Evolutionary conservation across 2,888 invertebrate species (phyloP).

Genomic region (Eupsilia transversa): DNA sequence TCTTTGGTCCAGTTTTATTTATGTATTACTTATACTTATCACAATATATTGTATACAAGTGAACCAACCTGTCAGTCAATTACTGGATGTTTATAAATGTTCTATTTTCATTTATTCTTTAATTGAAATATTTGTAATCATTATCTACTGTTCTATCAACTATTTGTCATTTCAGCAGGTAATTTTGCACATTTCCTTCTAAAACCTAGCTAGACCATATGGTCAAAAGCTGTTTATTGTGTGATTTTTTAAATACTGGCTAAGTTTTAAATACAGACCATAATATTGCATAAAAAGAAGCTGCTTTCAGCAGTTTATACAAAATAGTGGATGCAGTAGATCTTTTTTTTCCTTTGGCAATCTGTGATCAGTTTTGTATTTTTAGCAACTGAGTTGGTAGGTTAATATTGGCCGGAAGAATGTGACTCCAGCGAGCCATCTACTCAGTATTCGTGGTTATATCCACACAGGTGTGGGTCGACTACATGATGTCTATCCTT

Average conservation of each 20-base stretch:
- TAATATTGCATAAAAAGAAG: neutral
- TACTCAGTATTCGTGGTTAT: too few relatives aligned
- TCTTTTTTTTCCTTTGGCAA: too few relatives aligned
- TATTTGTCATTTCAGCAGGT: neutral
- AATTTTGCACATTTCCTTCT: neutral
- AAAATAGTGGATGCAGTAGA: neutral
- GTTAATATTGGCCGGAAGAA: too few relatives aligned
- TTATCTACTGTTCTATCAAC: neutral
- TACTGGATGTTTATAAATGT: neutral
- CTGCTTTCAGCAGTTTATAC: neutral
- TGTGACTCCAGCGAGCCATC: too few relatives aligned
- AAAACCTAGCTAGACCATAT: neutral
- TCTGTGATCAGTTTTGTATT: too few relatives aligned
- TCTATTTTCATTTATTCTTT: neutral
- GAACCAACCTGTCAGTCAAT: too few relatives aligned
- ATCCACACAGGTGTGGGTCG: too few relatives aligned
- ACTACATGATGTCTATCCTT: too few relatives aligned
- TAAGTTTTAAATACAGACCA: too few relatives aligned
- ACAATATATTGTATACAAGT: neutral
- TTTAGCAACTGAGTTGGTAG: too few relatives aligned
- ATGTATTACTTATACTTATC: neutral
- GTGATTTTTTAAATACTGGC: too few relatives aligned
- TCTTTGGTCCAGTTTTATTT: neutral
- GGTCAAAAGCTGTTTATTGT: neutral
- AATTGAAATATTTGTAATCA: neutral